Evolutionary conservation across 1,140 invertebrate species (phyloP).

Genomic region (Drosophila sproati): DNA sequence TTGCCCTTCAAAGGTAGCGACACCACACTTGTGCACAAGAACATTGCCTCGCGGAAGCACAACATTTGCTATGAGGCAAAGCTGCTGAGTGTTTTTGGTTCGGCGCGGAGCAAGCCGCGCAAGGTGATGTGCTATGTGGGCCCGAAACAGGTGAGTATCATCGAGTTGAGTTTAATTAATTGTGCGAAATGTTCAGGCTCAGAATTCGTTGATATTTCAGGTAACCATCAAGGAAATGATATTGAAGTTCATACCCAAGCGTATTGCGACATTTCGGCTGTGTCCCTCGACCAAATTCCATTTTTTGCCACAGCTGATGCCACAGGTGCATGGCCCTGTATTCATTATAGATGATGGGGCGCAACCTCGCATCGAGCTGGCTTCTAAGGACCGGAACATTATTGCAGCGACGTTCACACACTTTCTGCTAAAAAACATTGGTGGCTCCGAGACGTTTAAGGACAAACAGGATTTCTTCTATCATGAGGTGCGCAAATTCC

Average conservation of each 20-base stretch:
- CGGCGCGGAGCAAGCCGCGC: constrained; percentile 88
- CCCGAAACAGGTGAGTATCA: constrained; percentile 88
- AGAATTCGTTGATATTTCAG: constrained; percentile 86
- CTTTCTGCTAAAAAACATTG: constrained; percentile 97
- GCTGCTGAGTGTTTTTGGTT: constrained; percentile 90
- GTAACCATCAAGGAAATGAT: constrained; percentile 96
- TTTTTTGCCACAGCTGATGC: constrained; percentile 86
- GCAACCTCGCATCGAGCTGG: constrained; percentile 93
- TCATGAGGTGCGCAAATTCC: constrained; percentile 94
- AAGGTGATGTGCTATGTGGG: constrained; percentile 95
- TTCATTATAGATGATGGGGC: constrained; percentile 95
- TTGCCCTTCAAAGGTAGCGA: constrained; percentile 87
- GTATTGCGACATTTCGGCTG: constrained; percentile 95
- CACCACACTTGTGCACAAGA: constrained; percentile 93
- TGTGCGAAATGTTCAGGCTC: constrained; percentile 63
- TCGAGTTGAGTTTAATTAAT: background rate
- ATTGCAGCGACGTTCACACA: constrained; percentile 97
- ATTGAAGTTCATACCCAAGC: constrained; percentile 95
- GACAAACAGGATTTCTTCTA: constrained; percentile 98
- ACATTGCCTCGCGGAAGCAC: constrained; percentile 92
- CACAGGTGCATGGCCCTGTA: constrained; percentile 86
- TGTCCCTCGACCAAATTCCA: constrained; percentile 95
- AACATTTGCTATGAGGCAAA: constrained; percentile 94
- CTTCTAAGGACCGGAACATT: constrained; percentile 93
- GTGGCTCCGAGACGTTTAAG: constrained; percentile 97